Conservation (phyloP, 1,140 invertebrate species). For the Lerema accius region DNA sequence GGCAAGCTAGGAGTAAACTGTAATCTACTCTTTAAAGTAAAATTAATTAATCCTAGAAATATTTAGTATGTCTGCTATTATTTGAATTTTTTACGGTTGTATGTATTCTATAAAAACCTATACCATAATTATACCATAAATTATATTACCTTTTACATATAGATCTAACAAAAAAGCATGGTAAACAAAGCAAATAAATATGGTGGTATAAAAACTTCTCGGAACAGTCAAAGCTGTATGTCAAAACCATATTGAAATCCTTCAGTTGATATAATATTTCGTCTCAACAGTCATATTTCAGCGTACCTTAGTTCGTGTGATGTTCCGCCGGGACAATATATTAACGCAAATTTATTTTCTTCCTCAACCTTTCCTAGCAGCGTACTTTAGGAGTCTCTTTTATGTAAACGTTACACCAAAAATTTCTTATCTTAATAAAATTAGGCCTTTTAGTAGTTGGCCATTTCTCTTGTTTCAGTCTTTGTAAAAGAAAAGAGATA, state of each 20-base stretch:
- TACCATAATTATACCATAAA: no score
- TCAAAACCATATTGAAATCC: neutral
- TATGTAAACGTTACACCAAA: slow-evolving; percentile 24
- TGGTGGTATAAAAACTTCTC: neutral
- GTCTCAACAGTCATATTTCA: slow-evolving; percentile 63
- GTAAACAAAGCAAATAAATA: neutral
- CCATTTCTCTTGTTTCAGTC: slow-evolving; percentile 31
- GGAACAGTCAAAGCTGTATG: neutral
- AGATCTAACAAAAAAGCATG: no score
- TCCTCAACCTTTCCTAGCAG: slow-evolving; percentile 62
- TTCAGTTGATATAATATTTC: slow-evolving; percentile 39
- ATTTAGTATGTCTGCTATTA: no score
- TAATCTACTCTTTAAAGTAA: no score
- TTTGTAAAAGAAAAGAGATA: slow-evolving; percentile 29
- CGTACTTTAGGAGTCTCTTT: slow-evolving; percentile 36
- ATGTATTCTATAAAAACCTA: no score
- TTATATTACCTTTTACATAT: no score
- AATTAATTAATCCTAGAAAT: no score
- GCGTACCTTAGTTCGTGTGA: slow-evolving; percentile 57
- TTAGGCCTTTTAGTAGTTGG: slow-evolving; percentile 22
- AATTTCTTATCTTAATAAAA: slow-evolving; percentile 32
- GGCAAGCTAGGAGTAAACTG: no score
- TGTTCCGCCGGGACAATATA: slow-evolving; percentile 68
- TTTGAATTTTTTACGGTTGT: no score
- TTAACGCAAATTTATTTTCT: slow-evolving; percentile 75